Evolutionary conservation across 1,140 invertebrate genomes (phyloP), one percentile per base, ranked within the genome.

Genomic region (Pantala flavescens): DNA sequence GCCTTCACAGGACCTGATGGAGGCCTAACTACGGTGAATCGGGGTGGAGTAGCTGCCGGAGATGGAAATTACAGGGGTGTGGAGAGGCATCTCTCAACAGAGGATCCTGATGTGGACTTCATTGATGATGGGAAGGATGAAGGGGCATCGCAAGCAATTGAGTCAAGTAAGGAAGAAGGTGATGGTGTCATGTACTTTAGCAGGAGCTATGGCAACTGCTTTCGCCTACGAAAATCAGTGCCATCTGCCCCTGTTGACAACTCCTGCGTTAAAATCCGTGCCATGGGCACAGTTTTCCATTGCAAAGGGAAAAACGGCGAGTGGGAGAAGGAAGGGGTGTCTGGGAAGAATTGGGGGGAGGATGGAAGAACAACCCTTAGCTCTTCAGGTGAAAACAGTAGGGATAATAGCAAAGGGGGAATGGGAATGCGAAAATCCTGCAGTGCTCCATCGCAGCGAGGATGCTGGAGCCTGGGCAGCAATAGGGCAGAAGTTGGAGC

Each of bases 1-100:
- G 88, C 91, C 43, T 88, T 86, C 77, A 93, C 91, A 9, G 92
- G 92, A 2, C 92, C 92, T 0, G 88, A 91, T 76, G 90, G 90
- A 73, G 92, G 91, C 9, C 84, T 93, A 14, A 91, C 90, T 0
- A 88, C 89, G 19, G 90, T 93, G 9, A 90, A 89, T 81, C 81
- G 87, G 28, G 86, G 85, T 19, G 19, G 12, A 24, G 49, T 3
- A 7, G n/a, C 16, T 63, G 16, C 14, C 12, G 49, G 49, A 21
- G n/a, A 63, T 63, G 49, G 49, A 21, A 16, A 63, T 5, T 21
- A 21, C 55, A 73, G 70, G 12, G 49, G 49, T 3, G 16, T 21
- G n/a, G 49, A 63, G 49, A 85, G 87, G 75, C 89, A 90, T 81
- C 82, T 90, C 71, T 88, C 87, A 76, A 84, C 86, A 70, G 86